phyloP scores from a whole-genome alignment of 2,797 vertebrate species.

The Pseudotriccus pelzelni region DNA sequence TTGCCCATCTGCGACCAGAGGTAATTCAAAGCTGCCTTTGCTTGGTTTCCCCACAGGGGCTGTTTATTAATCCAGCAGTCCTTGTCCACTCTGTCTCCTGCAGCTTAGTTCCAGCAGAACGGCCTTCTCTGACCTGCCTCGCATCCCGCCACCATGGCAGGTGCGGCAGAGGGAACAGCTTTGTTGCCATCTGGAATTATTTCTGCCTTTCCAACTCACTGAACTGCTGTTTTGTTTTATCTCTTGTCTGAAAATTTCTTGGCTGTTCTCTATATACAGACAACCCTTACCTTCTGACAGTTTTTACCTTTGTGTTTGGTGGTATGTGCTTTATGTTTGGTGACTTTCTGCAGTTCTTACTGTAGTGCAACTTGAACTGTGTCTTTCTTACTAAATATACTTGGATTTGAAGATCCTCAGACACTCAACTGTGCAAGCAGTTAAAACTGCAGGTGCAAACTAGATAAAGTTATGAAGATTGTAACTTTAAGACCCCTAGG shows the following conservation, averaged over 20 bases:
- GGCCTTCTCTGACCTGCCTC: neutral
- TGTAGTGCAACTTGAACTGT: neutral
- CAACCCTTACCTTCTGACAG: neutral
- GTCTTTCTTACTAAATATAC: neutral
- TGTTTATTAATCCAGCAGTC: neutral
- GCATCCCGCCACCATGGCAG: neutral
- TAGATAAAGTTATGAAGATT: neutral
- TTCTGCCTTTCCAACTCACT: neutral
- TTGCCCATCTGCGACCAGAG: neutral
- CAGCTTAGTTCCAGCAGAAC: neutral
- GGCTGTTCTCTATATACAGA: neutral
- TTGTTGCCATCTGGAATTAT: conserved; percentile 29
- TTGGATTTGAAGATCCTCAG: neutral
- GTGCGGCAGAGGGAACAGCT: neutral
- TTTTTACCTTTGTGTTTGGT: neutral
- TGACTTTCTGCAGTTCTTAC: neutral
- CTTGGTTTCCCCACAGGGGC: neutral
- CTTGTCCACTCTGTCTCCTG: neutral
- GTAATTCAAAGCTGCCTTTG: neutral
- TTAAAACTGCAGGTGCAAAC: neutral
- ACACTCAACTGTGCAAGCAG: neutral
- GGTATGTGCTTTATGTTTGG: neutral
- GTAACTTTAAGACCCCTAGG: neutral
- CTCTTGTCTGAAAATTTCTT: neutral
- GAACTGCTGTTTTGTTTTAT: neutral